Conservation (phyloP, 2,113 vertebrate species). For the Gracilinanus agilis region DNA sequence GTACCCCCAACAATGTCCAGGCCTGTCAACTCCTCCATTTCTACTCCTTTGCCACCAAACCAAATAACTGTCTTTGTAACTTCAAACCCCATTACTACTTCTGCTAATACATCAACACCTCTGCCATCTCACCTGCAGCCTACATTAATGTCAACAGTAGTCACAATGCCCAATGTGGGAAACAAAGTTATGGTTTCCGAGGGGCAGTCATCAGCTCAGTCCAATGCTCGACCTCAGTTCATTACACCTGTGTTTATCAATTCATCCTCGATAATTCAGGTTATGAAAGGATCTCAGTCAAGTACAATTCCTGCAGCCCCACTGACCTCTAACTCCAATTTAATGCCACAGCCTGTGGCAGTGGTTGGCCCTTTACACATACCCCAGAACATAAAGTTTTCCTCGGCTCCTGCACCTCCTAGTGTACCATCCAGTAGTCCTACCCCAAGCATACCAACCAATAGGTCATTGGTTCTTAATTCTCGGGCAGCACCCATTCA, state of each 20-base stretch:
- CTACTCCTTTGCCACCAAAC: conserved; percentile 87
- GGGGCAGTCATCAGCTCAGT: conserved; percentile 84
- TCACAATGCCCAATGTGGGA: conserved; percentile 90
- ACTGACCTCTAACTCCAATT: conserved; percentile 84
- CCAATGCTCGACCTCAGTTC: conserved; percentile 89
- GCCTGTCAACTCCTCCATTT: conserved; percentile 89
- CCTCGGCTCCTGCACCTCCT: conserved; percentile 84
- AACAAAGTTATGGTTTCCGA: conserved; percentile 92
- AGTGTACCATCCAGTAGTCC: conserved; percentile 82
- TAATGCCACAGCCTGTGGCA: conserved; percentile 87
- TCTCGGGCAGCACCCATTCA: conserved; percentile 86
- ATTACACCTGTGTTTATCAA: conserved; percentile 96
- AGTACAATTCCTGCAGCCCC: conserved; percentile 86
- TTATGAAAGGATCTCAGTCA: conserved; percentile 93
- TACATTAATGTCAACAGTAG: conserved; percentile 91
- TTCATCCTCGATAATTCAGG: conserved; percentile 94
- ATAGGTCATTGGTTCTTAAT: conserved; percentile 85
- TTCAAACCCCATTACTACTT: conserved; percentile 93
- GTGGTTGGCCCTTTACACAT: conserved; percentile 94
- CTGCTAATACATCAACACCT: conserved; percentile 87
- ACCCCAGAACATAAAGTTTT: conserved; percentile 92
- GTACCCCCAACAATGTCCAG: conserved; percentile 91
- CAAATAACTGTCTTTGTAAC: conserved; percentile 98
- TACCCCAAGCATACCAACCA: conserved; percentile 82
- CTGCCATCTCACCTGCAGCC: conserved; percentile 89